A percentile compares a stretch with the other conserved stretches of the same genome.
These are phyloP conservation scores for Rhinoptilus africanus DNA, from an alignment of 2,113 vertebrate species.

Conservation along the genomic window DNA sequence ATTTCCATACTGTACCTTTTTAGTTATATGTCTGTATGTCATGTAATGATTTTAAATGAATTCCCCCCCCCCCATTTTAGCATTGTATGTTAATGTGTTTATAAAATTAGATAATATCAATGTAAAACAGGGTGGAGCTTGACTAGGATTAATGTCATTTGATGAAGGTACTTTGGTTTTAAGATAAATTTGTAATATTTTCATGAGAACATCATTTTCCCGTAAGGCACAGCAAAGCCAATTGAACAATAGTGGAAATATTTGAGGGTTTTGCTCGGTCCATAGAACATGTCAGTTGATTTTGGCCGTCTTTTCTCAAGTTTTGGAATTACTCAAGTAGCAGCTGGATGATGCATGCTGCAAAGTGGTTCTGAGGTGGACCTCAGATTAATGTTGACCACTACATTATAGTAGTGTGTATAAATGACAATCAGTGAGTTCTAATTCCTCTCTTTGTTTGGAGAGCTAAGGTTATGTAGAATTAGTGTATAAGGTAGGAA, in stretches of 20 bases:
- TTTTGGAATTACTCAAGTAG: conserved; percentile 58
- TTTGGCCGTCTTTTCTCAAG: conserved; percentile 80
- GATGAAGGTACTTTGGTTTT: conserved; percentile 64
- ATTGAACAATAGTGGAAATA: conserved; percentile 11
- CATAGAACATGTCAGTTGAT: conserved; percentile 28
- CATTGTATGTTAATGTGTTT: conserved; percentile 68
- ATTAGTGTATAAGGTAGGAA: conserved; percentile 56
- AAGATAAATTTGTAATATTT: conserved; percentile 59
- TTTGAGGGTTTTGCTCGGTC: conserved; percentile 50
- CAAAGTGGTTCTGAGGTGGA: conserved; percentile 63
- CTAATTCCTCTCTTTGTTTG: conserved; percentile 71
- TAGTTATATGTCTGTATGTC: conserved; percentile 86
- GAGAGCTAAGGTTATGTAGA: conserved; percentile 71
- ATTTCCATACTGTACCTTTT: conserved; percentile 73
- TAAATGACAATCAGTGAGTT: conserved; percentile 79
- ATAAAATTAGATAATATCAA: conserved; percentile 59
- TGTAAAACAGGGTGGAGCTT: conserved; percentile 69
- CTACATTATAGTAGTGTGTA: conserved; percentile 84
- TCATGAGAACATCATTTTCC: conserved; percentile 34
- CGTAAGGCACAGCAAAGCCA: conserved; percentile 47
- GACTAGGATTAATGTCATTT: conserved; percentile 59
- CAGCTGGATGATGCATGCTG: conserved; percentile 60
- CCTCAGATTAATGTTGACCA: conserved; percentile 75
- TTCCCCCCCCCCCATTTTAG: conserved; percentile 51
- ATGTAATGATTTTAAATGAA: conserved; percentile 82